Percentiles rank a stretch among this genome's conserved stretches.
phyloP scores from a whole-genome alignment of 1,140 invertebrate genomes.

The Paramacrobiotus metropolitanus region DNA sequence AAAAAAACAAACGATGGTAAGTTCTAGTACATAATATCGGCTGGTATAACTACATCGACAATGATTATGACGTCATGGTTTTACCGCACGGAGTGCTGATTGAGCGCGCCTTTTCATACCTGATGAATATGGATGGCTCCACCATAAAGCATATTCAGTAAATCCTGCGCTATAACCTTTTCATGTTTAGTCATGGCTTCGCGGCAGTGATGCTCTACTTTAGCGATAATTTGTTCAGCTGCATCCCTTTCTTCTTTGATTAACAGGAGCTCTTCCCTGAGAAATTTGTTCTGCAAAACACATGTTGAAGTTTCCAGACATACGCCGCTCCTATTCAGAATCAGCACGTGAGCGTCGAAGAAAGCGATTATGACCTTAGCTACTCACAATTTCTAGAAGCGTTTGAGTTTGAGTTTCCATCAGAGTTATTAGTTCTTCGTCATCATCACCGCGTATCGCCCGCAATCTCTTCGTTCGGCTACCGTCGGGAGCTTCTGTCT shows the following conservation, averaged over 20 bases:
- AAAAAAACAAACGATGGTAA: no score
- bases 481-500: no score
- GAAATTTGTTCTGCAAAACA: neutral
- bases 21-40: no score
- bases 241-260: neutral
- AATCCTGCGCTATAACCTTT: no score
- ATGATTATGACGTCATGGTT: no score
- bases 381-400: neutral
- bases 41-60: no score
- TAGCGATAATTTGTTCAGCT: neutral
- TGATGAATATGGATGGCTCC: no score
- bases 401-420: neutral
- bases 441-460: no score
- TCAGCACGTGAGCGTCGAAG: neutral
- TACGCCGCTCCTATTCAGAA: neutral
- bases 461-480: no score
- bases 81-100: no score
- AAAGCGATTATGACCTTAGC: neutral
- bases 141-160: no score
- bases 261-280: neutral
- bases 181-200: neutral
- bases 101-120: no score
- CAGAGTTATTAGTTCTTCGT: neutral
- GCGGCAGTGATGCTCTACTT: neutral
- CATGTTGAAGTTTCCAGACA: neutral